Evolutionary conservation across 2,888 invertebrate species (phyloP), one percentile per base, ranked within the genome.

Genomic region (Rutpela maculata): DNA sequence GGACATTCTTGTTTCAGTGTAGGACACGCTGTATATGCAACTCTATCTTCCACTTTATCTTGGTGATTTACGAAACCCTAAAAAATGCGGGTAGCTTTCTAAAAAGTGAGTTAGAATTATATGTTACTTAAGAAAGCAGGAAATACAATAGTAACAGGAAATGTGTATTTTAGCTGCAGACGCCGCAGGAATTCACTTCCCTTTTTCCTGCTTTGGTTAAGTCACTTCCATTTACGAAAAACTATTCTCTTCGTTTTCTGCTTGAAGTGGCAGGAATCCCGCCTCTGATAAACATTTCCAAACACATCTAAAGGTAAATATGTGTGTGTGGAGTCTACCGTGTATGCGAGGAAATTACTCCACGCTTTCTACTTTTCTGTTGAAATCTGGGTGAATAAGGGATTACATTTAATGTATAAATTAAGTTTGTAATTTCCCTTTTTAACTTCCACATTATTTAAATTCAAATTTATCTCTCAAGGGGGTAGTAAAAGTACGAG

Each of bases 151-250:
- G 83, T 76, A 79, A 78, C 85, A 85, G 86, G 86, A 86, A 85
- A 85, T 85, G 84, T 79, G 82, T 83, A 86, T 85, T 86, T 84
- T 81, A 80, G 82, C 81, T 74, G 74, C 81, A 82, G 83, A 84
- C 83, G 84, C 82, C 82, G 76, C 82, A 81, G 80, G 84, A 85
- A 84, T 84, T 82, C 82, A 83, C 84, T 84, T 82, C 80, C 81
- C 81, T 81, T 79, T 84, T 85, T 84, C 86, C 85, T 85, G 84
- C 70, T 65, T 69, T 74, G 76, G 62, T 65, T 73, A 73, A 69
- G 75, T 74, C 69, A 59, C 56, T 74, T 72, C 70, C 78, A 74
- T 74, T 75, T 71, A 63, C 74, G 62, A 69, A 78, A 75, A 78
- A 78, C 76, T 74, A 76, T 74, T 78, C 76, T 74, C 59, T 76